Base-by-base conservation (phyloP, 2,797 vertebrate species). In the Dermochelys coriacea region DNA sequence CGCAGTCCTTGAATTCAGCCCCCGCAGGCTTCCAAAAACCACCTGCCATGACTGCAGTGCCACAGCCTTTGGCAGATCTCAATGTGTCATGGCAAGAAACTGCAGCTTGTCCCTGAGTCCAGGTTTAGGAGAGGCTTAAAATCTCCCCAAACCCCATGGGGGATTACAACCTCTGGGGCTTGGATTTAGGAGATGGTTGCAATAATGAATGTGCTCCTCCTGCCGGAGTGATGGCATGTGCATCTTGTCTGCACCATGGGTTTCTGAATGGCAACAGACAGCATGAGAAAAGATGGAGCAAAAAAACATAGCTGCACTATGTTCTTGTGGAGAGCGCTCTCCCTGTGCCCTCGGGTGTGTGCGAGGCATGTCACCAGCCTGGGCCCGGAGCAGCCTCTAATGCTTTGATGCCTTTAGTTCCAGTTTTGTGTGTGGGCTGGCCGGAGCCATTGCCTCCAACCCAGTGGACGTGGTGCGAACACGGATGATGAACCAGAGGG, bases 401-500 rank as follows among this genome's bases (percentile, higher is more conserved):
- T 74, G 3, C 84, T 29, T 1, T 2, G 27, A 4, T 86, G 61
- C 82, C 3, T 91, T 5, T 96, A 99, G 99, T 85, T 99, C 99
- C 89, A 99, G 99, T 97, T 99, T 99, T 91, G 98, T 99, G 0
- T 99, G 99, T 0, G 99, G 99, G 91, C 97, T 99, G 95, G 99
- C 99, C 0, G 99, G 99, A 12, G 99, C 99, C 25, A 96, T 99
- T n/a, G 99, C 99, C 47, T 99, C 99, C 93, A 99, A 99, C 97
- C 99, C 99, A 0, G 99, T 99, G 88, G 99, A 99, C 0, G 99
- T 99, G 93, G 99, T 99, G 78, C 98, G 99, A 79, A 99, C 99
- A 0, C 98, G 99, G 14, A 99, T 99, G 99, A 99, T 99, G 99
- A 99, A 99, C 98, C 99, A 99, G 98, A 98, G 99, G 2, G 99